These are phyloP conservation scores for Tetramorium parvispinum DNA, from an alignment of 1,140 invertebrate genomes.

Conservation along the genomic window DNA sequence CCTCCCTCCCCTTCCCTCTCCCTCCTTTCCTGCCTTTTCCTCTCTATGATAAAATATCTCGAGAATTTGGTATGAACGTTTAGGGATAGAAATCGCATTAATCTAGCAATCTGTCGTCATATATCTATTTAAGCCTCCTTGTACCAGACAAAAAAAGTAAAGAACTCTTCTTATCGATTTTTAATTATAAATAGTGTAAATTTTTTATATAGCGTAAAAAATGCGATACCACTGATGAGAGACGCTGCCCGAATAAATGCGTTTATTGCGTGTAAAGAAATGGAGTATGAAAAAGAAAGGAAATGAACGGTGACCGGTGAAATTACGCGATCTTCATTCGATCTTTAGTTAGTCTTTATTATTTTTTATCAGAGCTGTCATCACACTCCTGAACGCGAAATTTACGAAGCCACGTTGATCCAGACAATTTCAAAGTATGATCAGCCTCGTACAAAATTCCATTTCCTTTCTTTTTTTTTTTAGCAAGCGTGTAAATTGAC, in stretches of 20 bases:
- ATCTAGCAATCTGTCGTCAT: constrained; percentile 75
- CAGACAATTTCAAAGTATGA: not conserved
- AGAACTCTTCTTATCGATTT: constrained; percentile 81
- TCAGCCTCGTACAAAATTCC: not conserved
- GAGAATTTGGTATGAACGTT: constrained; percentile 68
- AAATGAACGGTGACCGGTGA: constrained; percentile 32
- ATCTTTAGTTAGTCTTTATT: constrained; percentile 33
- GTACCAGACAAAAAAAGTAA: constrained; percentile 65
- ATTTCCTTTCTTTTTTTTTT: not conserved
- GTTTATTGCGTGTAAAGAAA: constrained; percentile 76
- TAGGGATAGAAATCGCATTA: constrained; percentile 75
- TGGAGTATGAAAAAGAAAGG: not conserved
- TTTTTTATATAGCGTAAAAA: constrained; percentile 85
- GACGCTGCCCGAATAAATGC: constrained; percentile 61
- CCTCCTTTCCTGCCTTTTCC: not conserved
- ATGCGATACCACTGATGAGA: constrained; percentile 79
- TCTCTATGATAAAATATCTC: constrained; percentile 5
- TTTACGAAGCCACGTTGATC: constrained; percentile 29
- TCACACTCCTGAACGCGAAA: not conserved
- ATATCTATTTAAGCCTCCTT: constrained; percentile 78
- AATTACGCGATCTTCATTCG: constrained; percentile 12
- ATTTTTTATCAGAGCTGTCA: not conserved
- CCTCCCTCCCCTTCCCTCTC: not conserved
- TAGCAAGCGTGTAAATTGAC: not conserved
- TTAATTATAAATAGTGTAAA: constrained; percentile 86